Evolutionary conservation across 2,888 invertebrate genomes (phyloP).

Genomic region (Ectemnius cavifrons): DNA sequence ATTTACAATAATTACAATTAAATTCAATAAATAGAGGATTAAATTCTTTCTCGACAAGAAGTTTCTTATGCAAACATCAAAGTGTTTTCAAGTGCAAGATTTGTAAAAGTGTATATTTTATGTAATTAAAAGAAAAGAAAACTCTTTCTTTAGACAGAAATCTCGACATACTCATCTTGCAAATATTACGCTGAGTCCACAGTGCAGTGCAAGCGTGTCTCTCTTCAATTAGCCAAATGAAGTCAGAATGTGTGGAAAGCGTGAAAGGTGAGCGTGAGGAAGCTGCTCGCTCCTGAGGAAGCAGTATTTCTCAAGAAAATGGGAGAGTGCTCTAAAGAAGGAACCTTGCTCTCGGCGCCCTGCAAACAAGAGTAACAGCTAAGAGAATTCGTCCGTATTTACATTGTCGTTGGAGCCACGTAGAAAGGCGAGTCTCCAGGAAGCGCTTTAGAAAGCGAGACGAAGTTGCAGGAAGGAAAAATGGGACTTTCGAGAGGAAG

Average conservation of each 20-base stretch:
- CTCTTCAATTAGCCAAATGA: slow-evolving; percentile 3
- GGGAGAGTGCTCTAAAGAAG: background rate
- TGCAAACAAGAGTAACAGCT: background rate
- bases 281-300: background rate
- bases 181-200: too few relatives aligned
- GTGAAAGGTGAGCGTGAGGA: background rate
- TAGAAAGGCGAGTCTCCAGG: background rate
- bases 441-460: background rate
- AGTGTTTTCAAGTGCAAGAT: too few relatives aligned
- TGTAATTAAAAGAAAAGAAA: too few relatives aligned
- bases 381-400: background rate
- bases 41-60: too few relatives aligned
- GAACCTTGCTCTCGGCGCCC: background rate
- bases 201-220: background rate
- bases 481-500: too few relatives aligned
- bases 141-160: background rate
- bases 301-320: background rate
- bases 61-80: too few relatives aligned
- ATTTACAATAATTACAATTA: too few relatives aligned
- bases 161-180: background rate
- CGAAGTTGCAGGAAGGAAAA: too few relatives aligned
- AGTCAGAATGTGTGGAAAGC: background rate
- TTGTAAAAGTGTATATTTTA: too few relatives aligned
- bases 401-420: background rate
- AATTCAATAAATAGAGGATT: too few relatives aligned